These are phyloP conservation scores for Chromoteleia sp. DNA, from an alignment of 2,888 invertebrate species.

Conservation along the genomic window DNA sequence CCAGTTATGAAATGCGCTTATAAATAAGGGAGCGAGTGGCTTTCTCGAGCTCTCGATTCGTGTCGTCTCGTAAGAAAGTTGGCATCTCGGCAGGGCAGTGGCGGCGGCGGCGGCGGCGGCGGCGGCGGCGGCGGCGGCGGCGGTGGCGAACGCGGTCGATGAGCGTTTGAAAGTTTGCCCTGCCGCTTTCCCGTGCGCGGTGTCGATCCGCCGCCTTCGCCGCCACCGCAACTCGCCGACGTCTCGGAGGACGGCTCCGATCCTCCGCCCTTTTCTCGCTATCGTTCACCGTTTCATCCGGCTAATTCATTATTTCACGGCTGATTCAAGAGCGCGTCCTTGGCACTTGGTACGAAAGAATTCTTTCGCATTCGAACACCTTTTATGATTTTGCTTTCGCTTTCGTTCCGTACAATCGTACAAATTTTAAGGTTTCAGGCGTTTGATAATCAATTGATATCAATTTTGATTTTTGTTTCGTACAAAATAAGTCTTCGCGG, in stretches of 20 bases:
- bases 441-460: too few species aligned
- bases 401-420: too few species aligned
- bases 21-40: slow-evolving; percentile 78
- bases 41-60: slow-evolving; percentile 79
- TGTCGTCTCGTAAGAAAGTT: slow-evolving; percentile 82
- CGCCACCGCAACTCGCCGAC: slow-evolving; percentile 68
- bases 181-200: slow-evolving; percentile 67
- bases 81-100: slow-evolving; percentile 36
- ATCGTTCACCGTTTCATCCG: too few species aligned
- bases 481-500: too few species aligned
- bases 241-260: slow-evolving; percentile 28
- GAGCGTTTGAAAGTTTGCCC: slow-evolving; percentile 80
- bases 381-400: too few species aligned
- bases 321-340: slow-evolving; percentile 26
- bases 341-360: slow-evolving; percentile 20
- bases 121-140: slow-evolving; percentile 59
- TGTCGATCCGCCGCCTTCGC: slow-evolving; percentile 51
- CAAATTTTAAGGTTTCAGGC: too few species aligned
- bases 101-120: slow-evolving; percentile 72
- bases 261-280: slow-evolving; percentile 2
- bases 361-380: not conserved
- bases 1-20: slow-evolving; percentile 84
- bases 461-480: too few species aligned
- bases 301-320: not conserved
- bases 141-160: slow-evolving; percentile 79